Evolutionary conservation across 2,113 vertebrate genomes (phyloP).

Genomic region (Herpailurus yagouaroundi): DNA sequence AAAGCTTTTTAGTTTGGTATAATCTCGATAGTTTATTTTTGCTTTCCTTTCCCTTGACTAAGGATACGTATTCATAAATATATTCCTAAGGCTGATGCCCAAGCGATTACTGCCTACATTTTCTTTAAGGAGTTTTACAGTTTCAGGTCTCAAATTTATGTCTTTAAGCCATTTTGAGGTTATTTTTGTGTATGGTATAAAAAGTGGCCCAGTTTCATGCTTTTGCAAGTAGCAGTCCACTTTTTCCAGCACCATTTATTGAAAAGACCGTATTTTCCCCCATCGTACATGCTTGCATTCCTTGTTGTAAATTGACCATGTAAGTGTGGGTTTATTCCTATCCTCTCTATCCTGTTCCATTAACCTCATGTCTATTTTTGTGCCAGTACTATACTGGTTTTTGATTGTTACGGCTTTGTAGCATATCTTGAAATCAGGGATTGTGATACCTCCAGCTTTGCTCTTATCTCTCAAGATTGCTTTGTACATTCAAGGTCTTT

Average conservation of each 20-base stretch:
- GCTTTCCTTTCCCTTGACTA: neutral
- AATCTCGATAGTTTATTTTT: neutral
- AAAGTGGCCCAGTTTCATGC: neutral
- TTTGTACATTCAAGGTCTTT: neutral
- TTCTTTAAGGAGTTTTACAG: neutral
- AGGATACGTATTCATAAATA: neutral
- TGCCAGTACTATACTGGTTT: neutral
- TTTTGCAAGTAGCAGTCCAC: neutral
- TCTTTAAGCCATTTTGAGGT: neutral
- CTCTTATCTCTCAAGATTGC: neutral
- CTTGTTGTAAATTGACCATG: neutral
- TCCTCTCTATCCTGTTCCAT: neutral
- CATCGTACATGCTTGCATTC: neutral
- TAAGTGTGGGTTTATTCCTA: neutral
- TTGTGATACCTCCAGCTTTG: neutral
- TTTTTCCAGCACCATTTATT: neutral
- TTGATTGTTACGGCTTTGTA: neutral
- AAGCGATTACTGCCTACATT: neutral
- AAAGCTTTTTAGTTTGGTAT: neutral
- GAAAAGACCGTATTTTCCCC: neutral
- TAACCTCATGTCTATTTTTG: neutral
- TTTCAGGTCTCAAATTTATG: neutral
- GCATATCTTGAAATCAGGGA: neutral
- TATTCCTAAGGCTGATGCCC: neutral
- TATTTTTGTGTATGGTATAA: neutral